Evolutionary conservation across 2,113 vertebrate genomes (phyloP).

Genomic region (Regulus satrapa): DNA sequence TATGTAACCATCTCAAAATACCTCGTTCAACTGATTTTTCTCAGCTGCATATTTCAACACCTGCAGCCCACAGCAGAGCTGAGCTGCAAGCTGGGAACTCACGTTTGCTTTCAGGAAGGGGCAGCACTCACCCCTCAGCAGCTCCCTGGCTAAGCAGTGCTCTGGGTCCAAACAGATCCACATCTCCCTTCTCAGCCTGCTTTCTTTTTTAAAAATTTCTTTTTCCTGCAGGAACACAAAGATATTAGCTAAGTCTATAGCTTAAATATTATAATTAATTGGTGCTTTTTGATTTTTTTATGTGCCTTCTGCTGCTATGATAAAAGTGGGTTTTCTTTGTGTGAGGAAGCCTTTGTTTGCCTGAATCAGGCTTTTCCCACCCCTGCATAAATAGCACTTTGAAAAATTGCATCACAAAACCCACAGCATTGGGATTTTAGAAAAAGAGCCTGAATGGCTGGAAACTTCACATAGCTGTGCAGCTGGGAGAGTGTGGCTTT

Average conservation of each 20-base stretch:
- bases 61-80: neutral
- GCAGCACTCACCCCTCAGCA: neutral
- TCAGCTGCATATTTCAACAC: neutral
- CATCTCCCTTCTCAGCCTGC: neutral
- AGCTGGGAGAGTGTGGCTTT: constrained; percentile 42
- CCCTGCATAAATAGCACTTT: neutral
- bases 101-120: neutral
- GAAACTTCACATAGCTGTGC: neutral
- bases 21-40: neutral
- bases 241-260: neutral
- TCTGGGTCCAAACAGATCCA: neutral
- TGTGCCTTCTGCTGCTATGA: neutral
- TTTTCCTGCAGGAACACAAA: neutral
- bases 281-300: neutral
- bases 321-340: neutral
- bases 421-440: neutral
- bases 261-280: neutral
- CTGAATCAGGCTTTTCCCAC: neutral
- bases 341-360: constrained; percentile 7
- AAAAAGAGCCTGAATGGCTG: neutral
- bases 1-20: neutral
- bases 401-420: constrained; percentile 18
- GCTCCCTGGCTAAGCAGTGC: neutral
- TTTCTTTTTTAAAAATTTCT: neutral
- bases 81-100: neutral